Base-by-base conservation (phyloP, 2,797 vertebrate species). In the Neosilurus mollespiculum region DNA sequence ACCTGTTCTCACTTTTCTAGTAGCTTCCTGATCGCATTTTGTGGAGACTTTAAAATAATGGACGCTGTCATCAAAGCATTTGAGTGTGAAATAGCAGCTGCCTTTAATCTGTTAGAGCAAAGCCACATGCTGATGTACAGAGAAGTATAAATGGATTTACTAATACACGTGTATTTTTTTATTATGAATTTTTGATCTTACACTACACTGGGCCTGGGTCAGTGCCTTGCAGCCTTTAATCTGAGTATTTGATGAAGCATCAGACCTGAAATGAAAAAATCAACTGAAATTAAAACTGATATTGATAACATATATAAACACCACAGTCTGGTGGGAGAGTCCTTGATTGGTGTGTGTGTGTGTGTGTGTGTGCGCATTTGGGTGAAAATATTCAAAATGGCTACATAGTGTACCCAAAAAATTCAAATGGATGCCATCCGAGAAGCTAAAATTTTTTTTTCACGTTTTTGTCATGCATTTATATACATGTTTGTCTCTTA, bases 141-240 rank as follows among this genome's bases (percentile, higher is more conserved):
- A 77, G 1, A 18, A 22, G 2, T 3, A 43, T 24, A 34, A 70
- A 22, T 58, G 43, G 14, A 73, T 16, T 1, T n/a, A 49, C 3
- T 66, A 18, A 51, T 59, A 61, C 0, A 24, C 0, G 4, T 14
- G 15, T 10, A 5, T 49, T 53, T 67, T 30, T 34, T 51, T 49
- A 26, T 71, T 37, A 77, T 10, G 64, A 73, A 43, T 43, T n/a
- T 59, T 62, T 3, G 62, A 24, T 70, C 96, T 88, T 95, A 99
- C 97, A 95, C 94, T 95, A 91, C 96, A 97, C 4, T 96, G 89
- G 26, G 98, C 96, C 84, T 96, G 95, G 49, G 96, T 99, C 61
- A 99, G 92, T 11, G 97, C 96, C 88, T 98, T 99, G 87, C 96
- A 98, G 86, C 97, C 97, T 88, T 97, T 97, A 70, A 97, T 95